Evolutionary conservation across 2,888 invertebrate genomes (phyloP).

Genomic region (Congeria kusceri): DNA sequence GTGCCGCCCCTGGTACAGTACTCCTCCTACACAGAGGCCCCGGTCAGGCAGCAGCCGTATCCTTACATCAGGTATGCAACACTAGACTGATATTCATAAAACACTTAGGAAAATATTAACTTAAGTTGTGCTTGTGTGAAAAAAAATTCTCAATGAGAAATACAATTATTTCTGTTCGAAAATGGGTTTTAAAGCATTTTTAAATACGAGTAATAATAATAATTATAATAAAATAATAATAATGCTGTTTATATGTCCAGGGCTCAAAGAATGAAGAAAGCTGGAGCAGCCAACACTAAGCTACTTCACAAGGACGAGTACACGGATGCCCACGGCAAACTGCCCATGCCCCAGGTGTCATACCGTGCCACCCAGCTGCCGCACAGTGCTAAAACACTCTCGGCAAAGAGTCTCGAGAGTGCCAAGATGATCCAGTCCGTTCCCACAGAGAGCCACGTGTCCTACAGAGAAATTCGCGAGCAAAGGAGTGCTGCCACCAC

Average conservation of each 20-base stretch:
- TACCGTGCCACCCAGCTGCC: constrained; percentile 75
- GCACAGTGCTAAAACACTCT: constrained; percentile 82
- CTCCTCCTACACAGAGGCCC: constrained; percentile 82
- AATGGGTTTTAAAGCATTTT: too few relatives aligned
- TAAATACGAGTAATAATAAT: too few relatives aligned
- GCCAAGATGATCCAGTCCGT: constrained; percentile 78
- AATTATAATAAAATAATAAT: too few relatives aligned
- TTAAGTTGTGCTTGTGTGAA: background rate
- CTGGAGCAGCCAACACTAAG: constrained; percentile 82
- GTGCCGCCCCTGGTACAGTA: constrained; percentile 83
- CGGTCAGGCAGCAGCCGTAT: constrained; percentile 82
- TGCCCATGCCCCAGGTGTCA: constrained; percentile 65
- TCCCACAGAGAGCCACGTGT: constrained; percentile 34
- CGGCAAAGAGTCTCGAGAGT: constrained; percentile 74
- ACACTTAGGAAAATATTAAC: background rate
- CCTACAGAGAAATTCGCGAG: constrained; percentile 11
- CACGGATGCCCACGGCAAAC: constrained; percentile 22
- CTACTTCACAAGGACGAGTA: constrained; percentile 70
- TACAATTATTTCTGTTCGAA: too few relatives aligned
- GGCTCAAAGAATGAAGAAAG: constrained; percentile 83
- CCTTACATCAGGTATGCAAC: constrained; percentile 78
- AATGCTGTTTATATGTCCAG: constrained; percentile 10
- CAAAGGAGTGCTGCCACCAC: constrained; percentile 34
- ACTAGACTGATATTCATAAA: background rate
- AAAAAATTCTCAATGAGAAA: too few relatives aligned